Base-by-base conservation (phyloP, 1,140 invertebrate genomes). In the Lepidotrigona ventralis region DNA sequence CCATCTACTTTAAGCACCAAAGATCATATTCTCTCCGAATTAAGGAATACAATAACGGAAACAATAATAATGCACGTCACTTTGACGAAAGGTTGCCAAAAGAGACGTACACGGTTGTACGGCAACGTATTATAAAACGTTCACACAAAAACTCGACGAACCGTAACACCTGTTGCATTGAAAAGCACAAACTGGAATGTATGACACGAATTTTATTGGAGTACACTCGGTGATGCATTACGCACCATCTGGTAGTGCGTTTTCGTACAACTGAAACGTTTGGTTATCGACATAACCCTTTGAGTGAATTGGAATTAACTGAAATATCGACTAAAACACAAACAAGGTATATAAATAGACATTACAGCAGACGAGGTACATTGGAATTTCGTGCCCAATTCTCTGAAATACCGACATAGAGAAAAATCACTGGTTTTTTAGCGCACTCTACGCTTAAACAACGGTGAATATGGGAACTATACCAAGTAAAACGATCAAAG, bases 121-220 rank as follows among this genome's bases (percentile, higher is more conserved):
- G 19, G 56, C n/a, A 63, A n/a, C 11, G n/a, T 56, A 21, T 4
- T 15, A 78, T 54, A 56, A 78, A 78, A 75, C 63, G 19, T 33
- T 70, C 21, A 72, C n/a, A 68, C 74, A 56, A 71, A 85, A 78
- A 87, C 66, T 73, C 72, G 29, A 72, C 71, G 33, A 26, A 54
- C 29, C 80, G 73, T 71, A 74, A 86, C 87, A 89, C 87, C 87
- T 89, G 87, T 89, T 89, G 87, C 86, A 64, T 58, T 72, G 56
- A 81, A 71, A 79, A 76, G 53, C 81, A 72, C 76, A 60, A 75
- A 87, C 84, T 85, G 74, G 77, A 83, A 87, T 79, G 79, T 75
- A 71, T 79, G 72, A 77, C 84, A 77, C 70, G 54, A 72, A 85
- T 63, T 64, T 26, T 69, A 33, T 68, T 39, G 51, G 2, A 23